Base-by-base conservation (phyloP, 2,113 vertebrate genomes). In the Aplodontia rufa region DNA sequence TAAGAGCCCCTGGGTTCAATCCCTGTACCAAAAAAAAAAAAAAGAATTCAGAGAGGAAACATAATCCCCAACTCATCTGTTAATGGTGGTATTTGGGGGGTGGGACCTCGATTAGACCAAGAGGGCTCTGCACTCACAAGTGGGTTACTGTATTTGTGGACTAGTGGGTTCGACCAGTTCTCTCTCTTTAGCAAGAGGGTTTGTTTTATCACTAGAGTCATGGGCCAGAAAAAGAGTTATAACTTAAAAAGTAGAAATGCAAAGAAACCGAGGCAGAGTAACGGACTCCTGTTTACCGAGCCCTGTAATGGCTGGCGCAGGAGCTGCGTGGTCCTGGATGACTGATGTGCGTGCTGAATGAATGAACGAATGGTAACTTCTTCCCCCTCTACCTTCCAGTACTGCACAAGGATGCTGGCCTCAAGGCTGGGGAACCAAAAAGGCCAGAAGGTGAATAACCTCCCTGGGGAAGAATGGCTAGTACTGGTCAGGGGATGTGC, bases 91-190 rank as follows among this genome's bases (percentile, higher is more conserved):
- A 17, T 37, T 30, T 74, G 90, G 68, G 53, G 53, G 42, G 55
- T 22, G 9, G 22, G 22, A 13, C 22, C 40, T 58, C 11, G 30
- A 3, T 8, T 35, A 5, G 30, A 12, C 26, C 22, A 26, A 19
- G 8, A 55, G 53, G 20, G 20, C 55, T 58, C 20, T 8, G 51
- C 13, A 24, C 55, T 45, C 26, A 4, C 10, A 42, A 60, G 6
- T 49, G 8, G 78, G 51, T 22, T 12, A 58, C n/a, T 19, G 64
- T 40, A 14, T 35, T 20, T 2, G 10, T 30, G 40, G 51, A 40
- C n/a, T 4, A 13, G 3, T 19, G 30, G 2, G 8, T 28, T 80
- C n/a, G n/a, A n/a, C 35, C 2, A 12, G n/a, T 9, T 10, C 42
- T 5, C 0, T 4, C 49, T n/a, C 17, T 35, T 5, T 16, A 32